These are phyloP conservation scores for Fistularia commersonii DNA, from an alignment of 2,797 vertebrate genomes.

Conservation along the genomic window DNA sequence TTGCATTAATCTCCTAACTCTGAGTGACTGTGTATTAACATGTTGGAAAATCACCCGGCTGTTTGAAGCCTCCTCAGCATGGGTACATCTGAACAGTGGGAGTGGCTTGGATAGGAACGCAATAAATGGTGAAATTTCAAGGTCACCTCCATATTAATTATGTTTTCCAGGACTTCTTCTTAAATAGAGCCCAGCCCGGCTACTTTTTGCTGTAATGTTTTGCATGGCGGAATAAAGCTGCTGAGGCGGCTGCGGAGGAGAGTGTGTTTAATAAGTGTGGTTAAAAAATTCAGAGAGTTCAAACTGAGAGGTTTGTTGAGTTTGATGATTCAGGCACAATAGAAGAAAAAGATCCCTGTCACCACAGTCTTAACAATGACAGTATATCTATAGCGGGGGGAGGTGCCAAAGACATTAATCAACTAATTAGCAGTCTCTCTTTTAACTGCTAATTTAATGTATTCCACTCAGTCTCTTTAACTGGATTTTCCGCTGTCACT, in stretches of 20 bases:
- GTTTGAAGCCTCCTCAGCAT: constrained; percentile 54
- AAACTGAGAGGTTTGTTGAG: neutral
- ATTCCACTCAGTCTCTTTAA: constrained; percentile 64
- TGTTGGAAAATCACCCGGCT: constrained; percentile 34
- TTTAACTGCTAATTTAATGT: constrained; percentile 81
- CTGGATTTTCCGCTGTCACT: constrained; percentile 61
- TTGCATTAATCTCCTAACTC: constrained; percentile 43
- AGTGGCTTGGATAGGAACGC: constrained; percentile 31
- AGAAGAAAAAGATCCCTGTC: constrained; percentile 13
- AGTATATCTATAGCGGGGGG: constrained; percentile 36
- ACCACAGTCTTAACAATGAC: constrained; percentile 28
- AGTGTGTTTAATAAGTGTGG: constrained; percentile 9
- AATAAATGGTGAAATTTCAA: constrained; percentile 54
- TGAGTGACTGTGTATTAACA: constrained; percentile 36
- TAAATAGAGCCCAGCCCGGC: constrained; percentile 50
- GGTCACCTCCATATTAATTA: constrained; percentile 72
- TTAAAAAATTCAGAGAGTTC: constrained; percentile 1
- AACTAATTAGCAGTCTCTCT: constrained; percentile 76
- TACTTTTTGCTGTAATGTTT: constrained; percentile 56
- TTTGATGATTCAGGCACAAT: constrained; percentile 6
- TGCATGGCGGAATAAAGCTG: constrained; percentile 52
- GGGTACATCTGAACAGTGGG: constrained; percentile 53
- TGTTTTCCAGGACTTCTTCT: constrained; percentile 59
- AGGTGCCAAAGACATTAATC: constrained; percentile 68
- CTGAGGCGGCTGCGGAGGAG: constrained; percentile 40